Evolutionary conservation across 2,888 invertebrate genomes (phyloP), one percentile per base, ranked within the genome.

Genomic region (Pachycephus smyrnensis): DNA sequence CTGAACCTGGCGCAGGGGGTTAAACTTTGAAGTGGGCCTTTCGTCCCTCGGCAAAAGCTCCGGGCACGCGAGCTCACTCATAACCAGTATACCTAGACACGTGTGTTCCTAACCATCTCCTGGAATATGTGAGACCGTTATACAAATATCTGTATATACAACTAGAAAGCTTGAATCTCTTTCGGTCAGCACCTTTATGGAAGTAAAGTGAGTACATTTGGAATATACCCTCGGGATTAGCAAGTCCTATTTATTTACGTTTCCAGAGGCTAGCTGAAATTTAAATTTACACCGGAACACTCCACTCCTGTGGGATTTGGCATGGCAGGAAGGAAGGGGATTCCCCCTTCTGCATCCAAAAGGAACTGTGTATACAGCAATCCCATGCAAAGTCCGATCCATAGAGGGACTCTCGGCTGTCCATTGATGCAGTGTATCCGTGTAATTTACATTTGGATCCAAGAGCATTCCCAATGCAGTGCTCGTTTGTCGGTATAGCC

Each of bases 201-300:
- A 69, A 73, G 76, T 73, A 78, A 77, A 78, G 75, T 77, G 80
- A 71, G 32, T 71, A 71, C 76, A 69, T 73, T 73, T 69, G 78
- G 80, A 77, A 79, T 79, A 73, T 79, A 71, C 78, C 75, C 77
- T 74, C 75, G 68, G 77, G 80, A 84, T 84, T 84, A 84, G 84
- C 84, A 84, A 84, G 83, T 84, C 84, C 82, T 81, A 82, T 82
- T 71, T 71, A 71, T 71, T 71, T 71, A 71, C 71, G 33, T 71
- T 78, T 80, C 77, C 80, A 82, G 80, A 80, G 80, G 81, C 82
- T 80, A 80, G 80, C 79, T 82, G 76, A 77, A 80, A 80, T 83
- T 83, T 71, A 71, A 71, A 71, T 71, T 71, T 31, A 2, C 71
- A 32, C 71, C 71, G 33, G 15, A 71, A 71, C 32, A 71, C 71